Evolutionary conservation across 2,888 invertebrate species (phyloP).

Genomic region (Amblyteles armatorius): DNA sequence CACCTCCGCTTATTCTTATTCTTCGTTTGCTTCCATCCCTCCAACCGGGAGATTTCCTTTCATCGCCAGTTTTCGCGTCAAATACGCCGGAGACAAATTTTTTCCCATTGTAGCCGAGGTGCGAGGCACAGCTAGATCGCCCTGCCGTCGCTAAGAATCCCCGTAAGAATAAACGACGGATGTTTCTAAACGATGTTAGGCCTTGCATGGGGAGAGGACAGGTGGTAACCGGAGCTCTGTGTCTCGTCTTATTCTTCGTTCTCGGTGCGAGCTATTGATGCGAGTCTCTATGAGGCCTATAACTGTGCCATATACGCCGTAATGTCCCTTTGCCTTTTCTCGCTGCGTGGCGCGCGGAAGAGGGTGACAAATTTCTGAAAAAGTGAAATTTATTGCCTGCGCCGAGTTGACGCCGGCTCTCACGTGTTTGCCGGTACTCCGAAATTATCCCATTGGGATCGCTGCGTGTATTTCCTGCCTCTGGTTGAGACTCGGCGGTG

Average conservation of each 20-base stretch:
- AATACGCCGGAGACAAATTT: conserved; percentile 83
- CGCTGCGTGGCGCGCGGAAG: conserved; percentile 38
- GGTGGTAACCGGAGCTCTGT: conserved; percentile 78
- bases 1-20: conserved; percentile 16
- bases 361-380: conserved; percentile 81
- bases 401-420: conserved; percentile 46
- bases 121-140: conserved; percentile 34
- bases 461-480: conserved; percentile 31
- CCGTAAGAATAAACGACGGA: conserved; percentile 35
- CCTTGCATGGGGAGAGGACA: conserved; percentile 75
- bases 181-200: conserved; percentile 67
- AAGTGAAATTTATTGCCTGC: conserved; percentile 77
- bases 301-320: background rate
- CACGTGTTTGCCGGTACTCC: conserved; percentile 6
- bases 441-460: conserved; percentile 52
- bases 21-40: conserved; percentile 25
- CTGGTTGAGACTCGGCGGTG: conserved; percentile 9
- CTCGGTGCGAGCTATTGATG: conserved; percentile 37
- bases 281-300: background rate
- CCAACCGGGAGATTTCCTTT: conserved; percentile 66
- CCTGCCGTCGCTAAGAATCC: conserved; percentile 49
- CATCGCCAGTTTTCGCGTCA: conserved; percentile 82
- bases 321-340: conserved; percentile 27
- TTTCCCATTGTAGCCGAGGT: conserved; percentile 77
- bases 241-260: conserved; percentile 43